phyloP scores from a whole-genome alignment of 2,797 vertebrate species.

The Bovichtus variegatus region DNA sequence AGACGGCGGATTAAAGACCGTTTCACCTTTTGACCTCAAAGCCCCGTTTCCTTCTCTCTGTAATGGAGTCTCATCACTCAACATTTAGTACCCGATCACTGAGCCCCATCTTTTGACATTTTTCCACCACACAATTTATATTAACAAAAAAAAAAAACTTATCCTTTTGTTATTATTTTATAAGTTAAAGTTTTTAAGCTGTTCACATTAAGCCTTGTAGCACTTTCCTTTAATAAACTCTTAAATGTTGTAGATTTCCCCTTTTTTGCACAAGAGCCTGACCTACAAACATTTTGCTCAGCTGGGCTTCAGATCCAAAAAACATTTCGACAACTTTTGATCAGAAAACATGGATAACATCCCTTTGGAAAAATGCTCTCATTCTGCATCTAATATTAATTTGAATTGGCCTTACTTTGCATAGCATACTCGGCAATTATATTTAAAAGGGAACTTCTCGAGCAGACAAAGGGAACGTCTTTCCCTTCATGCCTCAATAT shows the following conservation, averaged over 20 bases:
- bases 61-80: not conserved
- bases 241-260: constrained; percentile 50
- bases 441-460: constrained; percentile 2
- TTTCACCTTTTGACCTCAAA: not conserved
- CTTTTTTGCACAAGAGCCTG: constrained; percentile 25
- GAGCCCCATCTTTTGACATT: not conserved
- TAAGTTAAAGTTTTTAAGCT: not conserved
- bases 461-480: constrained; percentile 1
- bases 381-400: not conserved
- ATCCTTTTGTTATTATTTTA: too few species aligned
- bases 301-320: not conserved
- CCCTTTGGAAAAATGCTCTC: not conserved
- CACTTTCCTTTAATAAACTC: not conserved
- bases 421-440: not conserved
- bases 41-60: not conserved
- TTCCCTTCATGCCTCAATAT: not conserved
- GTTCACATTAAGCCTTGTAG: not conserved
- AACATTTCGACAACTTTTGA: not conserved
- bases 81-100: not conserved
- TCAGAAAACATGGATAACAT: not conserved
- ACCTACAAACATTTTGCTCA: not conserved
- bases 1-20: not conserved
- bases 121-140: too few species aligned
- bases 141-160: not conserved
- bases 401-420: not conserved